A percentile compares a stretch with the other conserved stretches of the same genome.
phyloP scores from a whole-genome alignment of 2,797 vertebrate genomes.

The Tragelaphus oryx region DNA sequence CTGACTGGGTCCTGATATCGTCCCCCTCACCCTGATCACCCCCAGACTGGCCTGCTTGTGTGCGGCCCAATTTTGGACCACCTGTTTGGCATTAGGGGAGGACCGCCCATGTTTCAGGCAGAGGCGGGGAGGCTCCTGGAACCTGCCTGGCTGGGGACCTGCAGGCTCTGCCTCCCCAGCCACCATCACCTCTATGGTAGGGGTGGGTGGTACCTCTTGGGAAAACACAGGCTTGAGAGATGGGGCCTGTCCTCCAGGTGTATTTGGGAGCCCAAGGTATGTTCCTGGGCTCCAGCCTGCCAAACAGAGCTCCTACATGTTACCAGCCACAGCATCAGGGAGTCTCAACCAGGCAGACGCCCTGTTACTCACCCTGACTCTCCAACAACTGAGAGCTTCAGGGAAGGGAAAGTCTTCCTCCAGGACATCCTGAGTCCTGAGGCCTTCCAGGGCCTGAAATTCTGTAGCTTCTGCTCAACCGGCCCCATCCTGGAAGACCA shows the following conservation, averaged over 20 bases:
- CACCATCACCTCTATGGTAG: neutral
- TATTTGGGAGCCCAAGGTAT: neutral
- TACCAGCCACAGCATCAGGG: rapidly evolving
- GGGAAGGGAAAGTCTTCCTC: neutral
- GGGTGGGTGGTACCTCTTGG: neutral
- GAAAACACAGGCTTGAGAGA: neutral
- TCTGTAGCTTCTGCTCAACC: neutral
- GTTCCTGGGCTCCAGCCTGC: neutral
- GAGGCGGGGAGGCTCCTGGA: neutral
- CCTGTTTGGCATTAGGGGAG: neutral
- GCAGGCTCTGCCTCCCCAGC: neutral
- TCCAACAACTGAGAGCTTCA: neutral
- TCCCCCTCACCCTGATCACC: neutral
- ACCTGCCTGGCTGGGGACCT: neutral
- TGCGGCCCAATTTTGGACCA: neutral
- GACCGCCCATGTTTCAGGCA: too few relatives aligned
- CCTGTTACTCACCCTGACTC: neutral
- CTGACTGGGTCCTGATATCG: neutral
- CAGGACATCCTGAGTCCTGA: too few relatives aligned
- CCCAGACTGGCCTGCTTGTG: too few relatives aligned
- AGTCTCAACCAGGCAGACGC: neutral
- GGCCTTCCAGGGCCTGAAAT: neutral
- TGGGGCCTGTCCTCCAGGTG: neutral
- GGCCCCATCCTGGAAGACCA: neutral
- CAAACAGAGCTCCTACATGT: neutral